Conservation (phyloP, 37 sponge, comb jelly and placozoan genomes). For the Axinella damicornis region DNA sequence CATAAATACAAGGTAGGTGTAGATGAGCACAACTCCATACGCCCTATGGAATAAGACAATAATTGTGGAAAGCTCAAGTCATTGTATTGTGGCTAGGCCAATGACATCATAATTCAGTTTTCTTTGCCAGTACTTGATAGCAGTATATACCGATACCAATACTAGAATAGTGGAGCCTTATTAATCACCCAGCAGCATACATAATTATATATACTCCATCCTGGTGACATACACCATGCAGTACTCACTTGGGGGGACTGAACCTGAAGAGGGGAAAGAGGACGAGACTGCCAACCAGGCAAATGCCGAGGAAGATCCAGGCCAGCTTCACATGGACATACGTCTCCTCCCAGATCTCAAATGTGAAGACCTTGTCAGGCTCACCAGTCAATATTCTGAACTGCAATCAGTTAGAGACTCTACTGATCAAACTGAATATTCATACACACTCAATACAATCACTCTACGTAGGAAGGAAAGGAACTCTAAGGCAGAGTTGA, state of each 20-base stretch:
- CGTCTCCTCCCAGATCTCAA: background rate
- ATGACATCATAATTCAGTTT: too few relatives aligned
- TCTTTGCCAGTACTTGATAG: too few relatives aligned
- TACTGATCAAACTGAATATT: too few relatives aligned
- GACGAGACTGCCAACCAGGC: conserved; percentile 32
- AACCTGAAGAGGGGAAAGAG: conserved; percentile 72
- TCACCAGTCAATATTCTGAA: conserved; percentile 9
- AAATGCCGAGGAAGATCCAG: conserved; percentile 76
- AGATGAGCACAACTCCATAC: conserved; percentile 66
- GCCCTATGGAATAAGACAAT: conserved; percentile 36
- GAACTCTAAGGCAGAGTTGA: too few relatives aligned
- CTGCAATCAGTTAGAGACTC: conserved; percentile 8
- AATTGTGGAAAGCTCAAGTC: too few relatives aligned
- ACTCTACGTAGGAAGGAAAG: too few relatives aligned
- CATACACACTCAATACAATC: too few relatives aligned
- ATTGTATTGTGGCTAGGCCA: too few relatives aligned
- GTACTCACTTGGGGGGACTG: conserved; percentile 73
- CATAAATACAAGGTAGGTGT: conserved; percentile 77
- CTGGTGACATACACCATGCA: background rate
- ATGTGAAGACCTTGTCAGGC: conserved; percentile 2
- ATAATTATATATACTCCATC: background rate
- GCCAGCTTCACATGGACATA: conserved; percentile 73
- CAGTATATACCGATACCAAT: too few relatives aligned
- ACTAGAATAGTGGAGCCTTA: too few relatives aligned
- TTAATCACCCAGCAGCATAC: background rate